phyloP scores from a whole-genome alignment of 2,888 invertebrate genomes.

The Notocelia uddmanniana region DNA sequence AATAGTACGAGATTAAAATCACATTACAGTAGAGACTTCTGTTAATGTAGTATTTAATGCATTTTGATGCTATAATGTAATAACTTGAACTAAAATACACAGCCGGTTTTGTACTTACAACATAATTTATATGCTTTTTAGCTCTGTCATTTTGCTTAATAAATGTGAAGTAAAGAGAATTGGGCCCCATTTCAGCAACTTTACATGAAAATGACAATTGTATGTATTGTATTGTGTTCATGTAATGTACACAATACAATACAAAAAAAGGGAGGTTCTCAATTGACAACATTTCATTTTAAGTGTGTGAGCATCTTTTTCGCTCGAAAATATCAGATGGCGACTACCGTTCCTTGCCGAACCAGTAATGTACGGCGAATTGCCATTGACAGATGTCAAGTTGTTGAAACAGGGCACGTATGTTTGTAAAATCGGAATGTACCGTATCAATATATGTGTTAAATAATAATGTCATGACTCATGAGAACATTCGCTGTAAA shows the following conservation, averaged over 20 bases:
- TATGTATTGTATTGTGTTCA: no score
- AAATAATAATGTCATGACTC: slow-evolving; percentile 1
- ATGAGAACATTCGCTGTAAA: slow-evolving; percentile 19
- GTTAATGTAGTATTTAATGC: slow-evolving; percentile 16
- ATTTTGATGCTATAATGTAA: slow-evolving; percentile 8
- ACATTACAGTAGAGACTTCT: slow-evolving; percentile 3
- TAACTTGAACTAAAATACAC: neutral
- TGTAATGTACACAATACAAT: no score
- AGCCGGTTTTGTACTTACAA: slow-evolving; percentile 31
- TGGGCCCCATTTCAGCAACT: neutral
- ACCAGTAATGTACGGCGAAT: neutral
- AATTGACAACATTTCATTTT: no score
- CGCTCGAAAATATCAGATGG: neutral
- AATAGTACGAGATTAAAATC: neutral
- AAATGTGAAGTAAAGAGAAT: neutral
- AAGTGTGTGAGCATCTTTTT: no score
- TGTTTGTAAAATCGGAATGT: neutral
- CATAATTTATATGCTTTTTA: slow-evolving; percentile 14
- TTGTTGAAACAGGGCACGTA: neutral
- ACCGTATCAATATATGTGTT: neutral
- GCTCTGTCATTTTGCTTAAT: neutral
- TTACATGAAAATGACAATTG: no score
- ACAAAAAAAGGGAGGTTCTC: no score
- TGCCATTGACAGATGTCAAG: neutral
- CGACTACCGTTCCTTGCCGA: neutral